phyloP scores from a whole-genome alignment of 2,888 invertebrate species.

The Ashinkailepas kermadecensis region DNA sequence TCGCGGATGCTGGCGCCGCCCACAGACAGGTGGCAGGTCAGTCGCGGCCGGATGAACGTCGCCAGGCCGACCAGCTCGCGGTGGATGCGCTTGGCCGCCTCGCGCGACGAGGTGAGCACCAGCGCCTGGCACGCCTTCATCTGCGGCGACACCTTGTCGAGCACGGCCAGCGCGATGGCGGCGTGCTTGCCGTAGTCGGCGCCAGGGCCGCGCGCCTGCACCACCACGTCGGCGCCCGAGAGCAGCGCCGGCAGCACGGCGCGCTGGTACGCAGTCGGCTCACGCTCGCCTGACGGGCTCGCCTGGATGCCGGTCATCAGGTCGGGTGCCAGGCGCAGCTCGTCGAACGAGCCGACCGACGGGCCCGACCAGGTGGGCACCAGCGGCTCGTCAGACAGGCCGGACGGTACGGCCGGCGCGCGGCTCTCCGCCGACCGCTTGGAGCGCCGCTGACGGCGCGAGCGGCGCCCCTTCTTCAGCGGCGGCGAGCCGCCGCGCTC shows the following conservation, averaged over 20 bases:
- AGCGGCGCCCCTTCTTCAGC: slow-evolving; percentile 6
- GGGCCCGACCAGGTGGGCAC: not conserved
- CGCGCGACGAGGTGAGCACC: slow-evolving; percentile 6
- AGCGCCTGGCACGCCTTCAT: not conserved
- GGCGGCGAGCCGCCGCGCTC: not conserved
- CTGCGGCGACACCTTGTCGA: not conserved
- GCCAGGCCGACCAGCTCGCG: slow-evolving; percentile 9
- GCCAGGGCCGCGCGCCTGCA: slow-evolving; percentile 11
- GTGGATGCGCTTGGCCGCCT: slow-evolving; percentile 2
- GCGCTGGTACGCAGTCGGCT: slow-evolving; percentile 6
- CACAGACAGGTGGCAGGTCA: slow-evolving; percentile 15
- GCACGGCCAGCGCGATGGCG: slow-evolving; percentile 7
- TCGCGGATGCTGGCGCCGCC: slow-evolving; percentile 6
- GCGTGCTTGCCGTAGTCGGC: slow-evolving; percentile 6
- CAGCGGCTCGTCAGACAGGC: not conserved
- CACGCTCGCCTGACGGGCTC: not conserved
- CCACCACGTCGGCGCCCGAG: not conserved
- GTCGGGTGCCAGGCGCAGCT: not conserved
- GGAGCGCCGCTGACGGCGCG: slow-evolving; percentile 1
- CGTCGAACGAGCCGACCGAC: not conserved
- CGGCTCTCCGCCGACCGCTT: not conserved
- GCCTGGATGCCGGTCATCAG: not conserved
- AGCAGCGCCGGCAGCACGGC: slow-evolving; percentile 1
- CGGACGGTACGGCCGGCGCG: not conserved
- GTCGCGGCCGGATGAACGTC: slow-evolving; percentile 8